Percentiles rank a stretch among this genome's conserved stretches.
phyloP scores from a whole-genome alignment of 37 sponge, comb jelly and placozoan genomes.

The Ephydatia muelleri region DNA sequence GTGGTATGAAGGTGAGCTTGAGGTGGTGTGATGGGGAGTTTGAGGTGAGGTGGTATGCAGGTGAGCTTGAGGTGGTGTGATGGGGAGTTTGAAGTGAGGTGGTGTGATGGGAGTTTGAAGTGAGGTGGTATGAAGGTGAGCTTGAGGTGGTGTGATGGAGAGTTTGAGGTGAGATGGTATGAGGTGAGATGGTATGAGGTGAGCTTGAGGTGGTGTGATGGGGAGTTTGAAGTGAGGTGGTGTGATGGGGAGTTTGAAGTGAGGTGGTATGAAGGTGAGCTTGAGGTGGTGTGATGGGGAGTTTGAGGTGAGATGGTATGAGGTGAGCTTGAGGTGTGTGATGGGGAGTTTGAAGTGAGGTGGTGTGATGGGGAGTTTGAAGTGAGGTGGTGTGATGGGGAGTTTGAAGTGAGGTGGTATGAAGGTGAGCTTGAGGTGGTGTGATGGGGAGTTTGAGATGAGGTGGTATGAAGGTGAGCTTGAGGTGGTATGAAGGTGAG shows the following conservation, averaged over 20 bases:
- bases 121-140: neutral
- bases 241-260: too few relatives aligned
- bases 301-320: too few relatives aligned
- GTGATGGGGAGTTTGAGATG: neutral
- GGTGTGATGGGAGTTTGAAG: neutral
- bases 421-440: too few relatives aligned
- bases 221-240: neutral
- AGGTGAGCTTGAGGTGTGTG: too few relatives aligned
- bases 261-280: neutral
- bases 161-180: neutral
- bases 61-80: neutral
- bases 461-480: neutral
- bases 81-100: neutral
- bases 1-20: too few relatives aligned
- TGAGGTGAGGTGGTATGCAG: neutral
- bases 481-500: too few relatives aligned
- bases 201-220: neutral
- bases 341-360: too few relatives aligned
- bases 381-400: neutral
- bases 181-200: slow-evolving; percentile 2
- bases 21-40: neutral
- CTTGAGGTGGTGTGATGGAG: neutral
- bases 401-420: neutral
- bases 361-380: too few relatives aligned
- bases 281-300: neutral